Conservation (phyloP, 2,113 vertebrate genomes). For the Girardinichthys multiradiatus region DNA sequence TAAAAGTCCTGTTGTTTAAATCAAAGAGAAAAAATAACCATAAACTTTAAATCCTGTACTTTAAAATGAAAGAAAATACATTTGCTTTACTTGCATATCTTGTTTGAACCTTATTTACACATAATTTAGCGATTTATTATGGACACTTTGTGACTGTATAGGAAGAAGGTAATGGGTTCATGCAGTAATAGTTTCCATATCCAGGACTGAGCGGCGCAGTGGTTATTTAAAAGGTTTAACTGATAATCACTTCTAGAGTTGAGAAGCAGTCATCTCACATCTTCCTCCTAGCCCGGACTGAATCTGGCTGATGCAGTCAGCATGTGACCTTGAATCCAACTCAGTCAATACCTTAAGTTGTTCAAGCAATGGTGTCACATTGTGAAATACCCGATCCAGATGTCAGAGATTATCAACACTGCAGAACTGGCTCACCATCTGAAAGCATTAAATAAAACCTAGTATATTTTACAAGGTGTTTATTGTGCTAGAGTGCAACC, state of each 20-base stretch:
- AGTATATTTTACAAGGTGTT: slow-evolving; percentile 60
- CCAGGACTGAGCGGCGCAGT: background rate
- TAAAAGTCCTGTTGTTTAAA: background rate
- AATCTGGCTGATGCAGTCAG: slow-evolving; percentile 39
- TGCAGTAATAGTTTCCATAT: slow-evolving; percentile 11
- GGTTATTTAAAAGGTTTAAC: slow-evolving; percentile 11
- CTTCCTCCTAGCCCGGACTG: slow-evolving; percentile 13
- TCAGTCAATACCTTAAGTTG: slow-evolving; percentile 48
- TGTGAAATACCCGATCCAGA: slow-evolving; percentile 50
- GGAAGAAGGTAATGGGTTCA: background rate
- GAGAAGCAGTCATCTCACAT: slow-evolving; percentile 6
- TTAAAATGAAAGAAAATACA: background rate
- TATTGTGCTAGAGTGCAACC: slow-evolving; percentile 54
- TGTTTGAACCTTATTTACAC: background rate
- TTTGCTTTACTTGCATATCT: background rate
- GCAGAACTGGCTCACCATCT: slow-evolving; percentile 45
- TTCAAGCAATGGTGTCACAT: slow-evolving; percentile 48
- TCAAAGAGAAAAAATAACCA: background rate
- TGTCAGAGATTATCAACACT: slow-evolving; percentile 52
- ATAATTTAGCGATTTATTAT: background rate
- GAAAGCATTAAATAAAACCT: slow-evolving; percentile 53
- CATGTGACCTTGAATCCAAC: slow-evolving; percentile 62
- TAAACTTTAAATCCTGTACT: background rate
- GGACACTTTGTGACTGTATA: background rate
- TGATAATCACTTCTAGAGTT: slow-evolving; percentile 31